Evolutionary conservation across 2,113 vertebrate species (phyloP), one percentile per base, ranked within the genome.

Genomic region (Sardina pilchardus): DNA sequence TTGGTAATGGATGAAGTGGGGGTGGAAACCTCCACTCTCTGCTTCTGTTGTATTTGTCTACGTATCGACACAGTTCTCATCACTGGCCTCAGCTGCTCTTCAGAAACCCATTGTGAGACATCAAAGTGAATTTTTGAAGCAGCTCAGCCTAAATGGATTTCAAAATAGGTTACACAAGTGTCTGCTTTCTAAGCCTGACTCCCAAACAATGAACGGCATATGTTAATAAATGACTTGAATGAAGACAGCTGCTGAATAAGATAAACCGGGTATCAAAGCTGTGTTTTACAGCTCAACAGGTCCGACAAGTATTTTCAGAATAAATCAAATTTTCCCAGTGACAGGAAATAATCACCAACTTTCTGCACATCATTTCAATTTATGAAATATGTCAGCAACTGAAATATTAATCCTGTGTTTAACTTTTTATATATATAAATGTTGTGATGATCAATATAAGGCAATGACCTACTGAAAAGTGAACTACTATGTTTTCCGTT

Each of bases 111-210:
- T 78, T 34, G 71, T 78, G 12, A 78, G 71, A 78, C 71, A 78
- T 78, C 71, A 78, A 78, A 78, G 30, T 34, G 71, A 30, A 78
- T 78, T 78, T 78, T 78, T 78, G 71, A 78, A 78, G 71, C 71
- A 34, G 71, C 71, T 78, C 71, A 78, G 71, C 71, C 34, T 34
- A 78, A 78, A 78, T 78, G 26, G 34, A 78, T 78, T 78, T 34
- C 71, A 78, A 14, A 78, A 78, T 78, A 78, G 71, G 26, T 78
- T 78, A 78, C 71, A 78, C 71, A 14, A 36, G 71, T 36, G 34
- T 78, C 71, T 78, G 71, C 71, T 78, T 12, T 78, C 71, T 36
- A 78, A 39, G 71, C 71, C 71, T 78, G 16, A 36, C 30, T 78
- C 71, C 34, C 30, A 78, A 78, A 78, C 71, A 34, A 78, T 78